Conservation (phyloP, 2,888 invertebrate species). For the Dendrolimus pini region DNA sequence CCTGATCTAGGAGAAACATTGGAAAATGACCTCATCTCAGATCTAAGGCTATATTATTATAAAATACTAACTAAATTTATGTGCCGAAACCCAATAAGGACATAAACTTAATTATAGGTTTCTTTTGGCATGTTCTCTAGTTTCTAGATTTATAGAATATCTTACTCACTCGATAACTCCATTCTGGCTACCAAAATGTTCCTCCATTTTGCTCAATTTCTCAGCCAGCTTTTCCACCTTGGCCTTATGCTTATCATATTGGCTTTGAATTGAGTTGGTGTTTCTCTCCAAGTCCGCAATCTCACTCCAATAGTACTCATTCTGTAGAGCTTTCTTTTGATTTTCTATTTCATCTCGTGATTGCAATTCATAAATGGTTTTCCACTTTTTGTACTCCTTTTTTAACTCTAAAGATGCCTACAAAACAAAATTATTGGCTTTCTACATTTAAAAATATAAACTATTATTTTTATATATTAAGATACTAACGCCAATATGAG, state of each 20-base stretch:
- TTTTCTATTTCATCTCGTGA: constrained; percentile 70
- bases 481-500: too few relatives aligned
- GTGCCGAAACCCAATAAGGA: too few relatives aligned
- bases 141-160: neutral
- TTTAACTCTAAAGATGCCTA: constrained; percentile 55
- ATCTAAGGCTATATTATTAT: too few relatives aligned
- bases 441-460: too few relatives aligned
- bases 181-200: constrained; percentile 45
- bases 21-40: too few relatives aligned
- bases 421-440: constrained; percentile 7
- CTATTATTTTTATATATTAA: too few relatives aligned
- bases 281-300: constrained; percentile 54
- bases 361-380: constrained; percentile 72
- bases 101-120: too few relatives aligned
- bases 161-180: constrained; percentile 59
- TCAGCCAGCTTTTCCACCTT: constrained; percentile 51
- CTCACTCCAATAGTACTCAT: constrained; percentile 75
- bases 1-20: too few relatives aligned
- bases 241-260: constrained; percentile 57
- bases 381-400: constrained; percentile 69
- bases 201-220: constrained; percentile 45
- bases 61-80: too few relatives aligned
- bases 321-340: constrained; percentile 62
- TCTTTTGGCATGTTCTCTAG: too few relatives aligned
- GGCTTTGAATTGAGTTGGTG: constrained; percentile 47